Evolutionary conservation across 2,113 vertebrate species (phyloP), one percentile per base, ranked within the genome.

Genomic region (Brachionichthys hirsutus): DNA sequence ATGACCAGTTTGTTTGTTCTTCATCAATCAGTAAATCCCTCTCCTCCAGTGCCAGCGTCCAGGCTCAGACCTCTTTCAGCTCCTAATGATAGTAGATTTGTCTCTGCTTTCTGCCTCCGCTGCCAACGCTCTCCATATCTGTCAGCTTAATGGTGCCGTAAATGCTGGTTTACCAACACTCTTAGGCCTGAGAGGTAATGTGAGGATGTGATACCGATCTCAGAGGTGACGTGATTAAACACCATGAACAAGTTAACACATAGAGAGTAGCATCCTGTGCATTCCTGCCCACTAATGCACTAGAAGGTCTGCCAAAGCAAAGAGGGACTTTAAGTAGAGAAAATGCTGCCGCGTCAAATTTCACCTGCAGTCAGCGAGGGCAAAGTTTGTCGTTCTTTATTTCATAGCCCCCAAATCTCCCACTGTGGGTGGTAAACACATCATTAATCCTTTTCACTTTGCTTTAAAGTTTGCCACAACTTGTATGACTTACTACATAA

Each of bases 101-200:
- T 62, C 44, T 58, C 54, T 63, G 48, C 35, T 63, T 60, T 45
- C 58, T 52, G 58, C 73, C 59, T 65, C 48, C 20, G 17, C 60
- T 70, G 41, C 44, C 35, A 16, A 22, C 51, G 12, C 48, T 65
- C 49, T 66, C 40, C n/a, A 50, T 44, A 55, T 68, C 60, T 59
- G 47, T 64, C 41, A 47, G 30, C 19, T 63, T 79, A 77, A 84
- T 82, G 73, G 68, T 54, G 64, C 51, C 66, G 66, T 79, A 72
- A 80, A 79, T 41, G 49, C 5, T 24, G 44, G 43, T 78, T 71
- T 78, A 80, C 70, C 62, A 74, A 54, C 49, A 54, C 44, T 55
- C 40, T 15, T 19, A 51, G 54, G 62, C 54, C 49, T 6, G 7
- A 44, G 55, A 66, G 51, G 24, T 66, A 66, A 76, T 65, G 51